phyloP scores from a whole-genome alignment of 2,888 invertebrate species.

The Thymelicus sylvestris region DNA sequence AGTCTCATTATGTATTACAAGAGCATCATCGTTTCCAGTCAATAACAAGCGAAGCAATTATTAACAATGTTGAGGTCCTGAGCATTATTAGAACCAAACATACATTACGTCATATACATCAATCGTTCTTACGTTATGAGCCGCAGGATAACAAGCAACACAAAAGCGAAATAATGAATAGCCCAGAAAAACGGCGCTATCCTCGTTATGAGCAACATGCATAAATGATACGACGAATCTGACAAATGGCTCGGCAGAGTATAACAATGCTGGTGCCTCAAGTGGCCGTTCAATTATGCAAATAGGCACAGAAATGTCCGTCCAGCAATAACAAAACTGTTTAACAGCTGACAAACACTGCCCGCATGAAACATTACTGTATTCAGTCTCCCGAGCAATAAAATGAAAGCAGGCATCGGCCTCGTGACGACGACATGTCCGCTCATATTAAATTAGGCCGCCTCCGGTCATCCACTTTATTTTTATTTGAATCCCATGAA shows the following conservation, averaged over 20 bases:
- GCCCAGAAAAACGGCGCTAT: conserved; percentile 77
- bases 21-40: too few relatives aligned
- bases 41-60: background rate
- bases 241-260: conserved; percentile 83
- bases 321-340: conserved; percentile 83
- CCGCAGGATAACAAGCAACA: conserved; percentile 71
- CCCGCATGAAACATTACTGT: conserved; percentile 69
- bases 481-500: conserved; percentile 83
- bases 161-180: conserved; percentile 81
- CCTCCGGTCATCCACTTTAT: conserved; percentile 78
- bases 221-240: conserved; percentile 83
- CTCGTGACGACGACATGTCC: conserved; percentile 75
- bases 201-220: conserved; percentile 81
- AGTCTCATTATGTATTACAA: too few relatives aligned
- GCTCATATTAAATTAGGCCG: conserved; percentile 82
- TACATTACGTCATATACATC: conserved; percentile 49
- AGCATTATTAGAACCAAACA: conserved; percentile 7
- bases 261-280: conserved; percentile 83
- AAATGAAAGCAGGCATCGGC: conserved; percentile 74
- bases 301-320: conserved; percentile 79
- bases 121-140: conserved; percentile 65
- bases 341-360: conserved; percentile 81
- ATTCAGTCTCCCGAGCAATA: conserved; percentile 75
- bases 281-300: conserved; percentile 85
- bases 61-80: background rate